Base-by-base conservation (phyloP, 1,140 invertebrate genomes). In the Drosophila insularis region DNA sequence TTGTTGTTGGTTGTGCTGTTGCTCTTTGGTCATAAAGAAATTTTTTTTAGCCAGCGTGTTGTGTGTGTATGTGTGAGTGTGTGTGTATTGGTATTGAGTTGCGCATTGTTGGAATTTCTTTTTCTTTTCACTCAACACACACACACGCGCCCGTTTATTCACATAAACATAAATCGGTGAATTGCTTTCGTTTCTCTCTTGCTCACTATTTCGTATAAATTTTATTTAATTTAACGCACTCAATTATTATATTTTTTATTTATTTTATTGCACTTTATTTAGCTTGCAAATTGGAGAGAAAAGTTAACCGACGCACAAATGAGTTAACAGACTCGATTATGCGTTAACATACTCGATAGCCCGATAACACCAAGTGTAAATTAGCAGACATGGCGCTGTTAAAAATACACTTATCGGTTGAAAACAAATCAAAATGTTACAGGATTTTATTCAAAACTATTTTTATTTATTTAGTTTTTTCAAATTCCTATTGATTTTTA, bases 81-180 rank as follows among this genome's bases (percentile, higher is more conserved):
- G 59, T 63, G 35, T 59, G 74, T 65, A 71, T 77, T 65, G 40
- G 62, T 78, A 56, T 56, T 61, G 50, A 39, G 68, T 63, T 89
- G 84, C 84, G 80, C 82, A 87, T 82, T 87, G 84, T 82, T 84
- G 82, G 73, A 87, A 87, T 87, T 84, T 80, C 62, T 79, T 78
- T 78, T 87, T 63, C 54, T 56, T 50, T 56, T 56, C 54, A 32
- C 54, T 56, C 31, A 56, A 56, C 71, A 87, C 70, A 77, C 63
- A 73, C 68, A 80, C 46, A 67, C 69, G 71, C 50, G 58, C 64
- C 62, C 64, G 21, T 54, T 59, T 6, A 8, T 50, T 50, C 17
- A 50, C 43, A 50, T 50, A 50, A 50, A 50, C 19, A 46, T 21
- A 14, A 35, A 59, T 17, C 19, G 19, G 71, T 71, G 63, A 23